Percentiles rank a stretch among this genome's conserved stretches.
phyloP scores from a whole-genome alignment of 2,888 invertebrate genomes.

The Lysandra coridon region DNA sequence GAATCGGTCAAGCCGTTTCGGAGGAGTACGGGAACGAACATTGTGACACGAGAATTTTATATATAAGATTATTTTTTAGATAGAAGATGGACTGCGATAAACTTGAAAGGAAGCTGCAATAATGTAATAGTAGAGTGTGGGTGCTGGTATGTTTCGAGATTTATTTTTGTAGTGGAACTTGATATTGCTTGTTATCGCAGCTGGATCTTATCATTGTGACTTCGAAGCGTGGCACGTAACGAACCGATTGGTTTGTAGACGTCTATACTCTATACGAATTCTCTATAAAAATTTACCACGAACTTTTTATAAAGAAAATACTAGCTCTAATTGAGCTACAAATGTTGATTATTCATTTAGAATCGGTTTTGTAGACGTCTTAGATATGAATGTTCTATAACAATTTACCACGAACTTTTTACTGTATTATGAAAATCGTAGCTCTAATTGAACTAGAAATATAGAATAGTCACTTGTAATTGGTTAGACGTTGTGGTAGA shows the following conservation, averaged over 20 bases:
- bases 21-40: no score
- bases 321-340: no score
- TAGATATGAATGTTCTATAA: neutral
- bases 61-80: no score
- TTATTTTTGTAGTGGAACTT: slow-evolving; percentile 13
- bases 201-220: slow-evolving; percentile 25
- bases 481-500: no score
- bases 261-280: neutral
- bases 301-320: neutral
- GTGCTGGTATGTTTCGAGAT: neutral
- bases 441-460: no score
- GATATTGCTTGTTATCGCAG: slow-evolving; percentile 23
- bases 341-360: no score
- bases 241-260: slow-evolving; percentile 3
- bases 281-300: neutral
- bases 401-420: neutral
- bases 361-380: no score
- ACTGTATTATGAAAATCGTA: neutral
- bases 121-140: neutral
- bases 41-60: no score
- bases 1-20: no score
- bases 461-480: no score
- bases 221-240: slow-evolving; percentile 19
- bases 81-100: neutral
- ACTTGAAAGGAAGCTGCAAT: neutral